Evolutionary conservation across 2,113 vertebrate genomes (phyloP), one percentile per base, ranked within the genome.

Genomic region (Limnothrissa miodon): DNA sequence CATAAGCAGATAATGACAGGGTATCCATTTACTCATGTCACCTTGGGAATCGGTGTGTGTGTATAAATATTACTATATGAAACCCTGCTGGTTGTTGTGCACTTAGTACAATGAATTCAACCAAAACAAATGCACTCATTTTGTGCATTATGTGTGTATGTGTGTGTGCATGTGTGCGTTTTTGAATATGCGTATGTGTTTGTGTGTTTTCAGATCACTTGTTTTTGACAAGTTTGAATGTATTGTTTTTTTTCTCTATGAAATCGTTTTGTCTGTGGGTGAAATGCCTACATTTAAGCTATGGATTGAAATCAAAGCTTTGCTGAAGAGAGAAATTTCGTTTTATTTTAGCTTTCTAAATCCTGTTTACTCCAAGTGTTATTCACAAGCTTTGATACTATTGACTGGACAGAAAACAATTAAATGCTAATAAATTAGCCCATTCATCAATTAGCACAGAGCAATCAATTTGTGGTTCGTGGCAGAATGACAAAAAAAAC

Each of bases 351-450:
- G 59, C 11, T 8, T 70, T 70, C 11, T 70, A 70, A 70, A 1
- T 11, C 62, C 25, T 70, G 33, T 36, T 70, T 36, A 70, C 0
- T 11, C 33, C 0, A 13, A 36, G 29, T n/a, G n/a, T n/a, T n/a
- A n/a, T n/a, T n/a, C n/a, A n/a, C 42, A 42, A 6, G 42, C 42
- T 42, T 2, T 42, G 42, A 42, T 6, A 42, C 42, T 4, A 42
- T 42, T 42, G 42, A 33, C 33, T 33, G 25, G 66, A 74, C 10
- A 33, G 66, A 74, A 74, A 74, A 74, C 66, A 36, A 74, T 74
- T 74, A 74, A 33, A 74, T 33, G 66, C 66, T 74, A 74, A 36
- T 74, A 74, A 74, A 74, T 33, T 36, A 74, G 66, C 29, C 29
- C 66, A 74, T 74, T 74, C 66, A 36, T 74, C 66, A 74, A 74